phyloP scores from a whole-genome alignment of 2,888 invertebrate genomes.

The Pachydiplax longipennis region DNA sequence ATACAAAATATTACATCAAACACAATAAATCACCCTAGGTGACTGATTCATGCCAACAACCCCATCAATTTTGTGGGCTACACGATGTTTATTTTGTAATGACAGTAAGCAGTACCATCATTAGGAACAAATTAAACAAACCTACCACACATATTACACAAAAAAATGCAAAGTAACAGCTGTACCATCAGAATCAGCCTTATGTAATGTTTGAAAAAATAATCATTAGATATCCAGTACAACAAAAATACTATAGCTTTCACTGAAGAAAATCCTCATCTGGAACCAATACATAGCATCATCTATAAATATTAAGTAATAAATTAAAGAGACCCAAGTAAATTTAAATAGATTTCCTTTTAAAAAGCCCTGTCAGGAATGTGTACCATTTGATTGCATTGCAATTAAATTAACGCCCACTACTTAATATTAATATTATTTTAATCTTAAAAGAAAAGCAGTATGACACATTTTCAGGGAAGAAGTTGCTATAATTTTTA shows the following conservation, averaged over 20 bases:
- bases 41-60: background rate
- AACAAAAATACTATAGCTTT: conserved; percentile 12
- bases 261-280: conserved; percentile 17
- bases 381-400: conserved; percentile 28
- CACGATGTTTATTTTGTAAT: background rate
- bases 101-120: background rate
- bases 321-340: conserved; percentile 33
- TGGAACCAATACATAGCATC: background rate
- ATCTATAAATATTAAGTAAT: conserved; percentile 33
- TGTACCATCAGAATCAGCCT: background rate
- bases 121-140: background rate
- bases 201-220: background rate
- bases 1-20: background rate
- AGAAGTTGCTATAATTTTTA: conserved; percentile 37
- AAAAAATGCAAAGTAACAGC: background rate
- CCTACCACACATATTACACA: background rate
- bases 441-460: conserved; percentile 36
- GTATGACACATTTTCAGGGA: conserved; percentile 43
- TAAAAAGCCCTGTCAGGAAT: conserved; percentile 40
- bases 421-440: conserved; percentile 29
- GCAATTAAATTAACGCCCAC: conserved; percentile 42
- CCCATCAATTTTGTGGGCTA: background rate
- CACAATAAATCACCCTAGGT: background rate
- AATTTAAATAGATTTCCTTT: conserved; percentile 24
- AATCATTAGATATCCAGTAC: background rate